Conservation (phyloP, 2,797 vertebrate species). For the Sarcophilus harrisii region DNA sequence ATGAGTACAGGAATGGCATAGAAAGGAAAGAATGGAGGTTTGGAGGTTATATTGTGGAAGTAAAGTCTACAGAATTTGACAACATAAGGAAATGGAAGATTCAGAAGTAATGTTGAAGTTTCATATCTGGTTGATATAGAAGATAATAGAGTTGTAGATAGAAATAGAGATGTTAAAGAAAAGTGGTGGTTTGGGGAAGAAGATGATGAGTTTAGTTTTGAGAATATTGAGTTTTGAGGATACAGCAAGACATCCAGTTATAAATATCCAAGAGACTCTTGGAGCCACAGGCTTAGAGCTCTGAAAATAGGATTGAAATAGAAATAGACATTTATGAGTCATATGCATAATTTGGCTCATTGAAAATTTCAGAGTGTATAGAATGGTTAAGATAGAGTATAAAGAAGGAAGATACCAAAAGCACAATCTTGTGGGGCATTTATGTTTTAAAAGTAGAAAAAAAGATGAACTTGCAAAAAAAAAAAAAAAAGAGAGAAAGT, state of each 20-base stretch:
- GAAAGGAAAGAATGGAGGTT: neutral
- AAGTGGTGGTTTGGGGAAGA: neutral
- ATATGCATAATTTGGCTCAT: neutral
- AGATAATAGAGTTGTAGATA: neutral
- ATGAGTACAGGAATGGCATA: neutral
- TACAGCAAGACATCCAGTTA: neutral
- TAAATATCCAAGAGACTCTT: neutral
- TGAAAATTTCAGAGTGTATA: neutral
- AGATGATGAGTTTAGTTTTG: neutral
- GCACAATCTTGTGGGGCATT: neutral
- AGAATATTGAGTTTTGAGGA: neutral
- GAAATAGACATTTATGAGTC: neutral
- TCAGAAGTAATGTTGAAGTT: neutral
- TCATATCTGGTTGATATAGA: neutral
- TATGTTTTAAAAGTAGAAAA: neutral
- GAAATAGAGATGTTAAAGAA: neutral
- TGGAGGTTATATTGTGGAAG: neutral
- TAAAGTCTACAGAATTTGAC: neutral
- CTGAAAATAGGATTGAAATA: neutral
- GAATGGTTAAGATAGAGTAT: neutral
- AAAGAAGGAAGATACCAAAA: neutral
- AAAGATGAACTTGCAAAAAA: neutral
- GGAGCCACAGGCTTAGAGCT: neutral
- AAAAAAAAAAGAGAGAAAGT: neutral
- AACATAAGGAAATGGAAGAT: neutral